These are phyloP conservation scores for Shargacucullia verbasci DNA, from an alignment of 2,888 invertebrate species.

Conservation along the genomic window DNA sequence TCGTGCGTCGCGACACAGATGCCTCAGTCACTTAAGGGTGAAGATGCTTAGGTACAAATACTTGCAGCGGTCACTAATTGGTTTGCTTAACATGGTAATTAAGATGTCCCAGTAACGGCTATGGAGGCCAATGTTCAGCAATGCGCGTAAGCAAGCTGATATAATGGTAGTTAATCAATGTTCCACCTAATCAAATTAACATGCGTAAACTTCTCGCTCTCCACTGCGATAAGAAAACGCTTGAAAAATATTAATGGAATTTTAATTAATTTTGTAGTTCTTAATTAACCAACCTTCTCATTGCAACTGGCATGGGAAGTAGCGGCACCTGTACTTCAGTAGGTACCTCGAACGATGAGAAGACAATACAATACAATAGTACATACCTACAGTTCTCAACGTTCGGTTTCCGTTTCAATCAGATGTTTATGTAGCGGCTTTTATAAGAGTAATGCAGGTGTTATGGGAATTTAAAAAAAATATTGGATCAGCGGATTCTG, in stretches of 20 bases:
- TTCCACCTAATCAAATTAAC: too few relatives aligned
- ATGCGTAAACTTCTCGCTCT: too few relatives aligned
- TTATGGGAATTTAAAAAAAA: constrained; percentile 15
- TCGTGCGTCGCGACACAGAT: too few relatives aligned
- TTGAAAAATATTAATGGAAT: neutral
- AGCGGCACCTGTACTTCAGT: constrained; percentile 22
- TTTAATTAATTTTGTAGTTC: constrained; percentile 2
- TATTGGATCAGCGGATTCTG: neutral
- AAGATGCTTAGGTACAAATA: too few relatives aligned
- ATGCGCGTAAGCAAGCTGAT: too few relatives aligned
- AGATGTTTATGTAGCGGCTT: constrained; percentile 32
- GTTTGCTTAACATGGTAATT: too few relatives aligned
- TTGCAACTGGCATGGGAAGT: constrained; percentile 37
- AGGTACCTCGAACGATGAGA: constrained; percentile 9
- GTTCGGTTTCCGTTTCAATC: constrained; percentile 47
- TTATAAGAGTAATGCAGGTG: constrained; percentile 17
- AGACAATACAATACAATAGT: constrained; percentile 10
- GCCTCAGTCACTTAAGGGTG: too few relatives aligned
- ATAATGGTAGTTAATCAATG: too few relatives aligned
- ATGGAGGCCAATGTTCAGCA: too few relatives aligned
- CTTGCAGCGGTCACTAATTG: too few relatives aligned
- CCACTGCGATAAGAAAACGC: too few relatives aligned
- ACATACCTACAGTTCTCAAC: constrained; percentile 28
- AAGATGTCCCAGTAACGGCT: too few relatives aligned
- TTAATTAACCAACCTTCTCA: constrained; percentile 7